These are phyloP conservation scores for Brachionus koreanus DNA, from an alignment of 1,140 invertebrate species.

Conservation along the genomic window DNA sequence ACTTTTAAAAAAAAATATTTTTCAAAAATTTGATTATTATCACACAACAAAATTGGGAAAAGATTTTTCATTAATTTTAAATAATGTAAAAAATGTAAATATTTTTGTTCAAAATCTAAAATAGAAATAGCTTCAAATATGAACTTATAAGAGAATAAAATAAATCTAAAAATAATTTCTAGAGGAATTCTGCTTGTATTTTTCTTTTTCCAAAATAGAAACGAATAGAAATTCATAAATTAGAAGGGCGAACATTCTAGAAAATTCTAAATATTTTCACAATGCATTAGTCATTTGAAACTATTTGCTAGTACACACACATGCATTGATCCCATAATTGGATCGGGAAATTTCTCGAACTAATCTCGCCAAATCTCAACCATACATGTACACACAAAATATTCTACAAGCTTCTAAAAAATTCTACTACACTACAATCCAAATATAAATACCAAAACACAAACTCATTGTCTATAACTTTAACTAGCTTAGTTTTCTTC, in stretches of 20 bases:
- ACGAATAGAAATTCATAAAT: slow-evolving; percentile 1
- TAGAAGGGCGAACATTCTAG: background rate
- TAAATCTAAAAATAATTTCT: background rate
- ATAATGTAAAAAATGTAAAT: too few relatives aligned
- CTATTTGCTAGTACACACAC: background rate
- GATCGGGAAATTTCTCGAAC: slow-evolving; percentile 13
- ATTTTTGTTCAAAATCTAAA: too few relatives aligned
- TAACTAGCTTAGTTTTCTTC: background rate
- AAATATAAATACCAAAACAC: slow-evolving; percentile 1
- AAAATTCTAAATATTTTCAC: background rate
- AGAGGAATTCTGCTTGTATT: background rate
- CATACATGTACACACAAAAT: background rate
- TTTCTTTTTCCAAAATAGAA: background rate
- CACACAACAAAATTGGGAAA: too few relatives aligned
- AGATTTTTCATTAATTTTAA: too few relatives aligned
- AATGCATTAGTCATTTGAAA: background rate
- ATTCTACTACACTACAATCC: background rate
- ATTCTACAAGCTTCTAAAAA: slow-evolving; percentile 20
- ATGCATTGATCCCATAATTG: background rate
- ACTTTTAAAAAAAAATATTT: too few relatives aligned
- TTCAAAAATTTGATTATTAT: too few relatives aligned
- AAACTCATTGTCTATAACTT: background rate
- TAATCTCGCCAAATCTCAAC: background rate
- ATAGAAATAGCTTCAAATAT: too few relatives aligned
- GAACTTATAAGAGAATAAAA: background rate